Evolutionary conservation across 2,113 vertebrate species (phyloP).

Genomic region (Trematomus loennbergii): DNA sequence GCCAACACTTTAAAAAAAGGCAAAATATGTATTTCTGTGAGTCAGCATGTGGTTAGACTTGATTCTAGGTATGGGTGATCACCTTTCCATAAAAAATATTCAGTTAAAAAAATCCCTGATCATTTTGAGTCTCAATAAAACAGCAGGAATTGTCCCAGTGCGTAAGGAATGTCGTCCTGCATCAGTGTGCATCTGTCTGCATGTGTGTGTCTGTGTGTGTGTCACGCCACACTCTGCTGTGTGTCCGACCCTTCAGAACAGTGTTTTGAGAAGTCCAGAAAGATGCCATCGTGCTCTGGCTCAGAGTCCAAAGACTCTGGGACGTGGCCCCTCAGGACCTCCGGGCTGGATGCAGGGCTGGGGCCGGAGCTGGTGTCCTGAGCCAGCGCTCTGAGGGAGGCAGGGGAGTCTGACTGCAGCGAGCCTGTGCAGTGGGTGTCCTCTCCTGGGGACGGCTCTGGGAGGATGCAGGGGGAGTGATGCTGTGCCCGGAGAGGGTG

Average conservation of each 20-base stretch:
- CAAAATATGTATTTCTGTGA: background rate
- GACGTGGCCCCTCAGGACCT: conserved; percentile 87
- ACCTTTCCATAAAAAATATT: conserved; percentile 42
- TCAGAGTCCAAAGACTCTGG: conserved; percentile 90
- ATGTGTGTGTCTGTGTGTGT: conserved; percentile 8
- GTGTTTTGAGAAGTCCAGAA: conserved; percentile 89
- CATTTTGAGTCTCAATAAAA: conserved; percentile 20
- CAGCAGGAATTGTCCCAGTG: background rate
- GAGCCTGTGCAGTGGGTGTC: conserved; percentile 55
- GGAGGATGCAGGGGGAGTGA: conserved; percentile 70
- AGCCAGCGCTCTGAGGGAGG: conserved; percentile 60
- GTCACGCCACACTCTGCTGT: conserved; percentile 79
- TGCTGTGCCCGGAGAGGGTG: conserved; percentile 27
- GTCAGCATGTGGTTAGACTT: background rate
- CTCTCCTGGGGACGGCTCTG: conserved; percentile 59
- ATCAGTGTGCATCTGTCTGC: background rate
- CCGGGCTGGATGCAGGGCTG: conserved; percentile 86
- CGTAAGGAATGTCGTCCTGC: conserved; percentile 38
- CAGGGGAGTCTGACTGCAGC: conserved; percentile 44
- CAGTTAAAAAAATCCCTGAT: conserved; percentile 47
- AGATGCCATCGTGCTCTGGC: conserved; percentile 90
- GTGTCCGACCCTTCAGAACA: conserved; percentile 68
- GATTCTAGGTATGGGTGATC: background rate
- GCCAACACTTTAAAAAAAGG: background rate
- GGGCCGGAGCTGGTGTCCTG: conserved; percentile 76